Evolutionary conservation across 2,888 invertebrate genomes (phyloP).

Genomic region (Melieria omissa): DNA sequence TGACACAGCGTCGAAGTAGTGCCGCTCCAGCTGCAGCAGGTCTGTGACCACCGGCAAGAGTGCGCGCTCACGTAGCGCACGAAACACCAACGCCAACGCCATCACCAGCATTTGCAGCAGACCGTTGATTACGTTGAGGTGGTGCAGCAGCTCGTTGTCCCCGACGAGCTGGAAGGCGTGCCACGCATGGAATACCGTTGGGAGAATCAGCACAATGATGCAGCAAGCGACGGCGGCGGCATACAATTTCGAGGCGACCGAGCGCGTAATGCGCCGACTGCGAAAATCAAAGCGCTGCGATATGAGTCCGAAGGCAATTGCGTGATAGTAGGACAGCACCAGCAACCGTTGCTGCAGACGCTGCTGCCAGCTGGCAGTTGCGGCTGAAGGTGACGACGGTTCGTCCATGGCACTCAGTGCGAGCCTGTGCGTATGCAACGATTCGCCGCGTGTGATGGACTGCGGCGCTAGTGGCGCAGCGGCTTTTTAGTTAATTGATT

Average conservation of each 20-base stretch:
- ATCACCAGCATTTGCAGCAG: not conserved
- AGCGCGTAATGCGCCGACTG: slow-evolving; percentile 9
- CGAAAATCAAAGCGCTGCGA: slow-evolving; percentile 7
- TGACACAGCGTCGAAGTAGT: not conserved
- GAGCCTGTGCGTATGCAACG: not conserved
- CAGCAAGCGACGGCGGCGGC: not conserved
- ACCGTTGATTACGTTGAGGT: slow-evolving; percentile 10
- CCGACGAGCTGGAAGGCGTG: not conserved
- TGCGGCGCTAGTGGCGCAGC: not conserved
- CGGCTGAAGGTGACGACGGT: not conserved
- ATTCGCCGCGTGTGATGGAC: not conserved
- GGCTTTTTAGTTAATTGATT: no score
- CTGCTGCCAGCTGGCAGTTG: not conserved
- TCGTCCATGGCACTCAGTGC: not conserved
- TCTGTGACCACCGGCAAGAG: slow-evolving; percentile 8
- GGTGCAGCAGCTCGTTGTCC: slow-evolving; percentile 7
- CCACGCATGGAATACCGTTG: not conserved
- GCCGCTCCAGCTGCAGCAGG: slow-evolving; percentile 12
- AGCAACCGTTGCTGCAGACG: slow-evolving; percentile 1
- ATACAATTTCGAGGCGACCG: slow-evolving; percentile 14
- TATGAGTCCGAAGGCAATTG: not conserved
- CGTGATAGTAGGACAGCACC: slow-evolving; percentile 5
- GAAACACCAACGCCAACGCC: slow-evolving; percentile 1
- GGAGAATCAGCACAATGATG: not conserved
- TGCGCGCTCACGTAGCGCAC: slow-evolving; percentile 15